Conservation (phyloP, 2,888 invertebrate genomes). For the Cyaniris semiargus region DNA sequence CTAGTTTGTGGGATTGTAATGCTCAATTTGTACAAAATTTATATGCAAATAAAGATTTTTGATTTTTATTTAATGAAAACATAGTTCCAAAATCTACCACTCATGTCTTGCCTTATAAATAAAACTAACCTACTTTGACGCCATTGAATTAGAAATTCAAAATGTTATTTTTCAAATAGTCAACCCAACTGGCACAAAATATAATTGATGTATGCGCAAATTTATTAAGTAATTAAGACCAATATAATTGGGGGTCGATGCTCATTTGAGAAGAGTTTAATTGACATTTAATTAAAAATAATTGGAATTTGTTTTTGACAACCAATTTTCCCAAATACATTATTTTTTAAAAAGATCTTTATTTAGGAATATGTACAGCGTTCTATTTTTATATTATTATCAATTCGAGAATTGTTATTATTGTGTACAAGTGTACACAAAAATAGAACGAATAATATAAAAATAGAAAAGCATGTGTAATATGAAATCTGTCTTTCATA, state of each 20-base stretch:
- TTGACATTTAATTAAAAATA: neutral
- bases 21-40: too few species aligned
- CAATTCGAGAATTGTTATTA: too few species aligned
- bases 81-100: neutral
- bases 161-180: neutral
- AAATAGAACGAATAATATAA: too few species aligned
- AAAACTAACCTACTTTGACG: neutral
- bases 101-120: neutral
- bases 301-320: neutral
- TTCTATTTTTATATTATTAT: too few species aligned
- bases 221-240: neutral
- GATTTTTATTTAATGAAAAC: too few species aligned
- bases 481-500: neutral
- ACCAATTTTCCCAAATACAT: neutral
- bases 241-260: neutral
- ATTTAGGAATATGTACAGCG: neutral
- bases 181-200: neutral
- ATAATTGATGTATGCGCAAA: neutral
- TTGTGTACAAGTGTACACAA: too few species aligned
- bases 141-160: neutral
- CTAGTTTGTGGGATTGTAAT: too few species aligned
- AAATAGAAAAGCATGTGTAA: too few species aligned
- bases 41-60: too few species aligned
- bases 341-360: neutral
- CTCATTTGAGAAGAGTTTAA: constrained; percentile 11